Evolutionary conservation across 1,140 invertebrate species (phyloP), one percentile per base, ranked within the genome.

Genomic region (Papilio dardanus): DNA sequence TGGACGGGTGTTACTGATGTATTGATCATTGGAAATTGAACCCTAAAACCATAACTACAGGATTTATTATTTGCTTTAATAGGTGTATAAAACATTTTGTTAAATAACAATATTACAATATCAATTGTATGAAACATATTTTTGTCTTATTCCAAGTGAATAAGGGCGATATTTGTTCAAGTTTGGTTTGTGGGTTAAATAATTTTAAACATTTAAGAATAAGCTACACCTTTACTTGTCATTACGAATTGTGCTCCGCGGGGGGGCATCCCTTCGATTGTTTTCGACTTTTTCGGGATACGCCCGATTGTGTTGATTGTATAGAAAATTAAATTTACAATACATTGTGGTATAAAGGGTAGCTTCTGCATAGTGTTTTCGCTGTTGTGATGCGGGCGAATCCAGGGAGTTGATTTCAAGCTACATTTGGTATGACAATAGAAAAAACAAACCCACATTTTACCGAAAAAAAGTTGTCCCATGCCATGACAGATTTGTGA

Each of bases 361-460:
- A 77, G 83, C 87, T 90, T 88, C 86, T 88, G 83, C 83, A 85
- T 83, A 84, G 77, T 82, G 79, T 84, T 85, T 82, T 80, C 79
- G 82, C 68, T 71, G 79, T 84, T 79, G 80, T 81, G 76, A 80
- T 82, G 79, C 79, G 82, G 82, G 85, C 68, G 83, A 83, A 76
- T 71, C 75, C 77, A 77, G 77, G 81, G 84, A 82, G 74, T 66
- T 46, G 62, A 75, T 79, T 76, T 30, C 54, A 62, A 28, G 54
- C 54, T 24, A 62, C 54, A 16, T 30, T 62, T 62, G 12, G 10
- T 28, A 24, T 8, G 24, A 54, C 30, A 62, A 58, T 3, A 28
- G 30, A 62, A 62, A 62, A 28, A 0, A 50, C 50, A 62, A 28
- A 62, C 21, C 50, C 2, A 58, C 8, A 8, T 54, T 28, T 12